These are phyloP conservation scores for Dreissena rostriformis DNA, from an alignment of 1,140 invertebrate species.

Conservation along the genomic window DNA sequence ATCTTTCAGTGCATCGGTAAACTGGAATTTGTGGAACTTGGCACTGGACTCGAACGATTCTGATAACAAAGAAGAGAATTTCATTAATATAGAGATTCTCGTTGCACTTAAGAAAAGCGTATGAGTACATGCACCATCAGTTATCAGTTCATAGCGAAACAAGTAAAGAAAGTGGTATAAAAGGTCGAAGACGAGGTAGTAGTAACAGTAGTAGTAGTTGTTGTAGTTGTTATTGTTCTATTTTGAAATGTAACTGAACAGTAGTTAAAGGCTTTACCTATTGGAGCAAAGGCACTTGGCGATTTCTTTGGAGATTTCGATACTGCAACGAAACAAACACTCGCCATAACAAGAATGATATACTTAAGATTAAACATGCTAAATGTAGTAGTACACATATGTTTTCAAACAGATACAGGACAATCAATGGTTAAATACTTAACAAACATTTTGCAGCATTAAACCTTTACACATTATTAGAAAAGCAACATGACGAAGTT, in stretches of 20 bases:
- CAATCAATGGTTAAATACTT: background rate
- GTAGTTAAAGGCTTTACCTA: background rate
- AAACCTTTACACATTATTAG: too few species aligned
- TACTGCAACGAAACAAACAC: background rate
- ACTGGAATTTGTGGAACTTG: slow-evolving; percentile 11
- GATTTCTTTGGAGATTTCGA: background rate
- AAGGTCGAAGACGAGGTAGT: background rate
- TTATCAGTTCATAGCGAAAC: background rate
- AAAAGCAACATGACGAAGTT: too few species aligned
- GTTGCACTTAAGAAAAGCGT: too few species aligned
- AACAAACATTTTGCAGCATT: too few species aligned
- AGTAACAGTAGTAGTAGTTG: background rate
- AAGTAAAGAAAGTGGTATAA: background rate
- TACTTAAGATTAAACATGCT: background rate
- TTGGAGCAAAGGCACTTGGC: background rate
- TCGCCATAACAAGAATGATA: background rate
- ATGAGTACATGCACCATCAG: too few species aligned
- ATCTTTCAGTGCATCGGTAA: slow-evolving; percentile 22
- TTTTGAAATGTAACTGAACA: background rate
- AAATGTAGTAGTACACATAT: background rate
- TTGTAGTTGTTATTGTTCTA: too few species aligned
- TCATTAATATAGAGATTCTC: too few species aligned
- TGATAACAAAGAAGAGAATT: background rate
- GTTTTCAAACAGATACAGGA: background rate
- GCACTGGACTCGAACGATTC: slow-evolving; percentile 16